Conservation (phyloP, 2,888 invertebrate species). For the Ectobius pallidus region DNA sequence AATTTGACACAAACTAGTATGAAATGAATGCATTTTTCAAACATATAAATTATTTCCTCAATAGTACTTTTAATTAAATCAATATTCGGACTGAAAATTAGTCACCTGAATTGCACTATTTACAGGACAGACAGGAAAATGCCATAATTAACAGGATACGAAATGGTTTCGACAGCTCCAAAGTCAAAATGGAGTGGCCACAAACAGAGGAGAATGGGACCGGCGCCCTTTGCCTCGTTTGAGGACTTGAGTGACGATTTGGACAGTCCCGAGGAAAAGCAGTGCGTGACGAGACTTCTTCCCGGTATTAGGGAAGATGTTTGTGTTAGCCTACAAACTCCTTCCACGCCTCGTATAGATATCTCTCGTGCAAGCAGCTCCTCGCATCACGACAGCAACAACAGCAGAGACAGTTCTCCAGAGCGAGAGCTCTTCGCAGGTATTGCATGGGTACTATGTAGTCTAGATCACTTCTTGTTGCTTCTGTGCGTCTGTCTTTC, state of each 20-base stretch:
- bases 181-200: slow-evolving; percentile 44
- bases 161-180: slow-evolving; percentile 27
- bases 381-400: slow-evolving; percentile 77
- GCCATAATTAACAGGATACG: neutral
- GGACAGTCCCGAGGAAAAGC: slow-evolving; percentile 57
- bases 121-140: neutral
- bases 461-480: too few relatives aligned
- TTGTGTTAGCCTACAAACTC: slow-evolving; percentile 60
- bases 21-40: too few relatives aligned
- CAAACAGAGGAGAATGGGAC: slow-evolving; percentile 81
- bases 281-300: slow-evolving; percentile 49
- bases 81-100: too few relatives aligned
- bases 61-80: too few relatives aligned
- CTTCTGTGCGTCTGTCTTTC: too few relatives aligned
- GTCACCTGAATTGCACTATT: too few relatives aligned
- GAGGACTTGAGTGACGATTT: slow-evolving; percentile 88
- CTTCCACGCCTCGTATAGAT: slow-evolving; percentile 84
- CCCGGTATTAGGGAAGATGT: slow-evolving; percentile 58
- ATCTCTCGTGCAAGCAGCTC: slow-evolving; percentile 89
- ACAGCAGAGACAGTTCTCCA: slow-evolving; percentile 79
- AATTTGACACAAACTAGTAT: too few relatives aligned
- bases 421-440: slow-evolving; percentile 80
- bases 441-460: too few relatives aligned
- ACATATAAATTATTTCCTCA: too few relatives aligned
- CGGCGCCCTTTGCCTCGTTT: slow-evolving; percentile 93